Evolutionary conservation across 2,113 vertebrate species (phyloP).

Genomic region (Ctenomys sociabilis): DNA sequence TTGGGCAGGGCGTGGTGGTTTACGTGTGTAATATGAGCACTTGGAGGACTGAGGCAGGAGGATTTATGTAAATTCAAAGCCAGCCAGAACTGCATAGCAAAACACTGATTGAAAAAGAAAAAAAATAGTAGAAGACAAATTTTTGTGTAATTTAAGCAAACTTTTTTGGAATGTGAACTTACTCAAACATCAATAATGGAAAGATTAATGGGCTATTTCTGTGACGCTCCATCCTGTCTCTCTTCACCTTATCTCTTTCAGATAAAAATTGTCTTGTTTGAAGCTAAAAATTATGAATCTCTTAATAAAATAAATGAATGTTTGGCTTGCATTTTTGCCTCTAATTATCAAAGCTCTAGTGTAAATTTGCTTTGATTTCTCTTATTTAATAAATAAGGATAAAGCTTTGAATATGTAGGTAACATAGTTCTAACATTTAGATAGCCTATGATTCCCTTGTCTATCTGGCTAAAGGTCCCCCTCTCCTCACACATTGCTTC

Average conservation of each 20-base stretch:
- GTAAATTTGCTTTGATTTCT: conserved; percentile 13
- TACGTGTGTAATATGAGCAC: too few species aligned
- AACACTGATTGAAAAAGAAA: too few species aligned
- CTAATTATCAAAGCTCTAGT: not conserved
- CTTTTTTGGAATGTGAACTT: not conserved
- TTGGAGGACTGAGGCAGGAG: too few species aligned
- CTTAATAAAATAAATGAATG: not conserved
- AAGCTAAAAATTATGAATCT: not conserved
- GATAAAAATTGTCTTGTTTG: conserved; percentile 12
- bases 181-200: not conserved
- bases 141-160: not conserved
- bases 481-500: not conserved
- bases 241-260: not conserved
- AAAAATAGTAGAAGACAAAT: not conserved
- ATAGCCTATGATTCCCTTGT: not conserved
- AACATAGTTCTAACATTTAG: not conserved
- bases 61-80: too few species aligned
- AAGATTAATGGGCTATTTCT: not conserved
- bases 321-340: not conserved
- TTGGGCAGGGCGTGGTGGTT: not conserved
- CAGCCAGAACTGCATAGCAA: too few species aligned
- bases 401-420: conserved; percentile 22
- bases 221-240: not conserved
- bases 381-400: not conserved
- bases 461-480: not conserved